Evolutionary conservation across 1,140 invertebrate species (phyloP).

Genomic region (Aphelinus atriplicis): DNA sequence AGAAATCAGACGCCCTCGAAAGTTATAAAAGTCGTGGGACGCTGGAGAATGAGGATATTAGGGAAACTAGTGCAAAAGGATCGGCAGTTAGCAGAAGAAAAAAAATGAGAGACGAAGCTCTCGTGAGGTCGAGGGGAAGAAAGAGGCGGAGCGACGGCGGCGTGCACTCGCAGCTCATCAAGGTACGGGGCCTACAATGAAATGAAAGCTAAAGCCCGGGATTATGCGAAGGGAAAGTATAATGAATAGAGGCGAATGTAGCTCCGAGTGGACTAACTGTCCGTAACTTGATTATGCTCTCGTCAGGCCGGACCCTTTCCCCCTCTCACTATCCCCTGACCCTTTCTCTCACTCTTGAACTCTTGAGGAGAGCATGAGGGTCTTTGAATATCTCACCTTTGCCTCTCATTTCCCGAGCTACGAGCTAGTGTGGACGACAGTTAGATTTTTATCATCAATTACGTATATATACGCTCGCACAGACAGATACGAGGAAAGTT

Average conservation of each 20-base stretch:
- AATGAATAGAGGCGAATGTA: conserved; percentile 28
- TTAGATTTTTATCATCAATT: too few relatives aligned
- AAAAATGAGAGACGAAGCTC: too few relatives aligned
- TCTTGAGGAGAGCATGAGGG: neutral
- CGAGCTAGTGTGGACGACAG: neutral
- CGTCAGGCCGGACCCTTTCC: neutral
- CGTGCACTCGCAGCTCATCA: conserved; percentile 9
- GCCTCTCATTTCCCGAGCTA: neutral
- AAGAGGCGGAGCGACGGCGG: too few relatives aligned
- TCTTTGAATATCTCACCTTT: neutral
- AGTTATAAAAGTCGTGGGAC: too few relatives aligned
- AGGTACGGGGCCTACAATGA: neutral
- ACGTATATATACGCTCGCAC: neutral
- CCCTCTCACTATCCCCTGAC: neutral
- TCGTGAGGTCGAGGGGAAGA: conserved; percentile 34
- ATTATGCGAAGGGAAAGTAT: conserved; percentile 31
- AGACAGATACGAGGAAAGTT: neutral
- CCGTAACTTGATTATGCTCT: conserved; percentile 34
- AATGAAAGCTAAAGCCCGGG: conserved; percentile 18
- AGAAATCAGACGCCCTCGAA: too few relatives aligned
- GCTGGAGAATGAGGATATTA: too few relatives aligned
- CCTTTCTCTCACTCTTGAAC: neutral
- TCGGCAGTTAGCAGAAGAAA: too few relatives aligned
- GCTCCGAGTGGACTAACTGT: conserved; percentile 26
- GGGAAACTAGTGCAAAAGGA: too few relatives aligned